These are phyloP conservation scores for Henricia sp. DNA, from an alignment of 53 echinoderm and acorn worm species.

Conservation along the genomic window DNA sequence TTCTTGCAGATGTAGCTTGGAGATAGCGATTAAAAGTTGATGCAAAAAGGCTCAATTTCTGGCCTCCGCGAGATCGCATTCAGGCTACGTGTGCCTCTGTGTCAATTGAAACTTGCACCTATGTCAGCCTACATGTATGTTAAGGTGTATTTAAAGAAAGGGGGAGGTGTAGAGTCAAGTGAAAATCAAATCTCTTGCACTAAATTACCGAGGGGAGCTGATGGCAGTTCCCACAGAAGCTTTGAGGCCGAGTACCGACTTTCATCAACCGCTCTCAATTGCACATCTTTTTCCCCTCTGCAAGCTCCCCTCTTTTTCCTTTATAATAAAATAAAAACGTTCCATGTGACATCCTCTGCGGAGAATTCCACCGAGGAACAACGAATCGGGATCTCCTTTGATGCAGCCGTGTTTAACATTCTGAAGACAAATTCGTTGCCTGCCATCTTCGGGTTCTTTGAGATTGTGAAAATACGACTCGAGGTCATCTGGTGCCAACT, in stretches of 20 bases:
- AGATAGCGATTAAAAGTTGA: slow-evolving; percentile 46
- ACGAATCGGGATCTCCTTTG: slow-evolving; percentile 21
- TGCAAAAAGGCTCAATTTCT: neutral
- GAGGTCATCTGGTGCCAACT: slow-evolving; percentile 8
- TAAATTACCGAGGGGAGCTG: slow-evolving; percentile 42
- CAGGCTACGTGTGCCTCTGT: slow-evolving; percentile 29
- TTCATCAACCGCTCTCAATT: slow-evolving; percentile 37
- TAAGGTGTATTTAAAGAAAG: neutral
- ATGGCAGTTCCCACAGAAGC: slow-evolving; percentile 16
- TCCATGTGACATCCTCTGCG: neutral
- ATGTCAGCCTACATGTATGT: neutral
- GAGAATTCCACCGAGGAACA: slow-evolving; percentile 33
- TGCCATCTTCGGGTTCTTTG: neutral
- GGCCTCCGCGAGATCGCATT: slow-evolving; percentile 23
- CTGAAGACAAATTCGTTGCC: slow-evolving; percentile 28
- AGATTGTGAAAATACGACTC: neutral
- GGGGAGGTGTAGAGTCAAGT: slow-evolving; percentile 34
- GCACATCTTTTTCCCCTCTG: neutral
- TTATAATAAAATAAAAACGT: neutral
- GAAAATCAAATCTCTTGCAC: slow-evolving; percentile 60
- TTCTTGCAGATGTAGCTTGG: neutral
- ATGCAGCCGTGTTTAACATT: slow-evolving; percentile 37
- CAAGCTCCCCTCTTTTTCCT: neutral
- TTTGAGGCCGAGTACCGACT: slow-evolving; percentile 7
- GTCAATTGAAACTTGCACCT: slow-evolving; percentile 46